Conservation (phyloP, 2,888 invertebrate genomes). For the Hydraecia micacea region DNA sequence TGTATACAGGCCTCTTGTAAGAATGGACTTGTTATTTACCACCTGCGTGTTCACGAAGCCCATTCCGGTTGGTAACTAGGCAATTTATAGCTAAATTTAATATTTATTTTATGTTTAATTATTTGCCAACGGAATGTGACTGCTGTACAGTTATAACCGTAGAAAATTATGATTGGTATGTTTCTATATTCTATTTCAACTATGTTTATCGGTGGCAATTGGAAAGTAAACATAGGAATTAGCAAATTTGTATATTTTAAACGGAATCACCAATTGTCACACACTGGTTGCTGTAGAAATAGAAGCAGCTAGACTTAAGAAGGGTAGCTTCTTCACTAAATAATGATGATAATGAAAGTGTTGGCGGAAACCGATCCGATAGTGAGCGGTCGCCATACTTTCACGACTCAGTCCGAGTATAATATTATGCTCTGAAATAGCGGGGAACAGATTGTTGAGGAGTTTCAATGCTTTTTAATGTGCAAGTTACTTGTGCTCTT, state of each 20-base stretch:
- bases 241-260: conserved; percentile 62
- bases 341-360: conserved; percentile 46
- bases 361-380: conserved; percentile 36
- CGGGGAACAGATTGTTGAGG: conserved; percentile 65
- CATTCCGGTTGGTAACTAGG: conserved; percentile 89
- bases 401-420: conserved; percentile 41
- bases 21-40: conserved; percentile 88
- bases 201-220: conserved; percentile 53
- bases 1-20: conserved; percentile 81
- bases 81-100: conserved; percentile 89
- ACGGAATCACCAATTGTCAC: conserved; percentile 56
- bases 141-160: conserved; percentile 88
- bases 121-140: conserved; percentile 90
- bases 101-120: conserved; percentile 84
- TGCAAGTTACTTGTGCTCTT: conserved; percentile 79
- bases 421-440: conserved; percentile 64
- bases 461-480: conserved; percentile 74
- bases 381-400: conserved; percentile 41
- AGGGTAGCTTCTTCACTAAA: conserved; percentile 76
- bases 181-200: conserved; percentile 72
- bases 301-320: conserved; percentile 72
- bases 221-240: conserved; percentile 48
- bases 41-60: conserved; percentile 90
- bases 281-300: conserved; percentile 62
- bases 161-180: conserved; percentile 80